These are phyloP conservation scores for Bagarius yarrelli DNA, from an alignment of 2,113 vertebrate genomes.

Conservation along the genomic window DNA sequence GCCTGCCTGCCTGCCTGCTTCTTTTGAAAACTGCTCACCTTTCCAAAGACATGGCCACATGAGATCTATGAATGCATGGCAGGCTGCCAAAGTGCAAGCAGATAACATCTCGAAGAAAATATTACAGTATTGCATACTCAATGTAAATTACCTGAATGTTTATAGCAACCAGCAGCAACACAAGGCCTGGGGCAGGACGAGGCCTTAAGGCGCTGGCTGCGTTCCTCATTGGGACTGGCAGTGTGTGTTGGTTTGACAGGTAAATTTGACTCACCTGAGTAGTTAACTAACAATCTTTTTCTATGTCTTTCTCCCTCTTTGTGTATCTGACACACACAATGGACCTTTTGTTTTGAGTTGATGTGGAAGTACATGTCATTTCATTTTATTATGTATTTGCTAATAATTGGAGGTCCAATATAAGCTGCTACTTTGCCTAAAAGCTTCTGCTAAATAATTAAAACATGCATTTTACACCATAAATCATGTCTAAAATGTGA, in stretches of 20 bases:
- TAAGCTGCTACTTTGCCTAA: background rate
- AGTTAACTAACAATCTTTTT: slow-evolving; percentile 17
- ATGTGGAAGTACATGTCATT: background rate
- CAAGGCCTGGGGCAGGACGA: slow-evolving; percentile 64
- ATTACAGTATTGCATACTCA: slow-evolving; percentile 85
- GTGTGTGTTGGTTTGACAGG: slow-evolving; percentile 67
- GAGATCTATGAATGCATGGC: slow-evolving; percentile 68
- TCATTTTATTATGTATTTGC: background rate
- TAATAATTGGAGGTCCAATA: background rate
- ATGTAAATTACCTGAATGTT: slow-evolving; percentile 86
- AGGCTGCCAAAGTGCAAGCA: slow-evolving; percentile 68
- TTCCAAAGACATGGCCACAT: slow-evolving; percentile 56
- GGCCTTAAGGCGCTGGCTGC: slow-evolving; percentile 59
- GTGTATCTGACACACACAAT: slow-evolving; percentile 39
- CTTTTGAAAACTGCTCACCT: slow-evolving; percentile 57
- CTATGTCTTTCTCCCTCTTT: background rate
- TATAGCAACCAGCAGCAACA: slow-evolving; percentile 98
- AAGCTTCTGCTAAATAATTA: background rate
- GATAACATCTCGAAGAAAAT: slow-evolving; percentile 93
- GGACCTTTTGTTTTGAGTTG: slow-evolving; percentile 45
- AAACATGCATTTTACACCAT: too few species aligned
- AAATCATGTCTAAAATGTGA: background rate
- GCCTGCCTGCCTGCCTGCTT: slow-evolving; percentile 64
- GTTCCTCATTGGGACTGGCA: slow-evolving; percentile 59
- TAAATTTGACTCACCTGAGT: slow-evolving; percentile 58